Percentiles rank a stretch among this genome's conserved stretches.
These are phyloP conservation scores for Euthynnus affinis DNA, from an alignment of 2,797 vertebrate genomes.

Conservation along the genomic window DNA sequence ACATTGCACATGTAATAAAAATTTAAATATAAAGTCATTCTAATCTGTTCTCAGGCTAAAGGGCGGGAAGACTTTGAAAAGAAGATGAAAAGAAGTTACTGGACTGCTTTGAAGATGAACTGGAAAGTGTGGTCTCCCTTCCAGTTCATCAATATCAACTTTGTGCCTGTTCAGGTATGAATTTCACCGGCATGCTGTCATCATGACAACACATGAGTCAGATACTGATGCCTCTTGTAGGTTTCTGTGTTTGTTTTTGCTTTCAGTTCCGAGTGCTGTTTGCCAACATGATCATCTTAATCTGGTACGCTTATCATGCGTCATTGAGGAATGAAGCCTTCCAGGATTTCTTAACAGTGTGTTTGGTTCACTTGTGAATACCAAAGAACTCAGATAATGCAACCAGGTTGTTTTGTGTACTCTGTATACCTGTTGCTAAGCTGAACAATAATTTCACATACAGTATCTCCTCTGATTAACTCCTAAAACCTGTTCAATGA, in stretches of 20 bases:
- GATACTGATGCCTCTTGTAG: neutral
- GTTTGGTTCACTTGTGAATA: neutral
- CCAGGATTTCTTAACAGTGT: neutral
- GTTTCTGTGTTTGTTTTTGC: slow-evolving; percentile 23
- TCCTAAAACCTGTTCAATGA: neutral
- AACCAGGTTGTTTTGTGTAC: neutral
- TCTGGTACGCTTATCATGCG: slow-evolving; percentile 93
- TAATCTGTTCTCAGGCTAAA: slow-evolving; percentile 82
- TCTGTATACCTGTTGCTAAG: neutral
- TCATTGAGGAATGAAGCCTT: slow-evolving; percentile 87
- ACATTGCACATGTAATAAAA: neutral
- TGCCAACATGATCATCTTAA: slow-evolving; percentile 89
- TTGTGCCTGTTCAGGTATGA: slow-evolving; percentile 89
- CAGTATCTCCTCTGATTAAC: slow-evolving; percentile 11
- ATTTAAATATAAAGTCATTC: neutral
- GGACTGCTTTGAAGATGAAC: slow-evolving; percentile 91
- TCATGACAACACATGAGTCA: slow-evolving; percentile 2
- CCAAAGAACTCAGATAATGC: slow-evolving; percentile 1
- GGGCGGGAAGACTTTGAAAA: slow-evolving; percentile 76
- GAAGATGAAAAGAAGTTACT: slow-evolving; percentile 86
- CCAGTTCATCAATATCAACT: slow-evolving; percentile 91
- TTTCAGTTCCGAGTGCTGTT: slow-evolving; percentile 92
- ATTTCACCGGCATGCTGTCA: neutral
- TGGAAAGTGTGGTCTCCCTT: slow-evolving; percentile 93
- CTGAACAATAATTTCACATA: neutral